Evolutionary conservation across 2,888 invertebrate genomes (phyloP).

Genomic region (Ectropis crepuscularia): DNA sequence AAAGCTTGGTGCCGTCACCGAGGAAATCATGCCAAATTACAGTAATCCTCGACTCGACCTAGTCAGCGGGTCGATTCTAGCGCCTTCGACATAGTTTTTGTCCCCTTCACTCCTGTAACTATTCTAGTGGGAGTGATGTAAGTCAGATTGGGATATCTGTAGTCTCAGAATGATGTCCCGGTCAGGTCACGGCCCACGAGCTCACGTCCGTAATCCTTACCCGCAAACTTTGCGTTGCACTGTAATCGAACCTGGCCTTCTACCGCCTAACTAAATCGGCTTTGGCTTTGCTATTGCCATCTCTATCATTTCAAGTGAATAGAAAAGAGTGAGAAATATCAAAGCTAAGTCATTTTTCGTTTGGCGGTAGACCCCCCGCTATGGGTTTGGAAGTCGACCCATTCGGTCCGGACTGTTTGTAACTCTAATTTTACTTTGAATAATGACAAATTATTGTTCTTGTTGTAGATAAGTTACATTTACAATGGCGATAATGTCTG

Average conservation of each 20-base stretch:
- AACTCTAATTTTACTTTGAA: constrained; percentile 33
- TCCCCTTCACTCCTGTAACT: constrained; percentile 18
- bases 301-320: no score
- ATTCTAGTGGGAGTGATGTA: neutral
- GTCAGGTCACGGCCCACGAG: constrained; percentile 17
- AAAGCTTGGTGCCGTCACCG: constrained; percentile 16
- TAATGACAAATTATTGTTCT: constrained; percentile 27
- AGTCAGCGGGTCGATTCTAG: constrained; percentile 25
- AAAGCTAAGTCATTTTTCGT: no score
- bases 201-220: constrained; percentile 45
- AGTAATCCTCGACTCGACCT: constrained; percentile 36
- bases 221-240: constrained; percentile 48
- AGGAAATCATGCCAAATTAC: constrained; percentile 31
- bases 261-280: no score
- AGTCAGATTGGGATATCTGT: neutral
- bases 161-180: neutral
- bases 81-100: constrained; percentile 4
- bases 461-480: constrained; percentile 27
- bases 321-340: no score
- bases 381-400: constrained; percentile 26
- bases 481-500: constrained; percentile 24
- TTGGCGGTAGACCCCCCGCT: no score
- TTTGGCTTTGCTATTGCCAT: no score
- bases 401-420: constrained; percentile 30
- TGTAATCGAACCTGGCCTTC: constrained; percentile 43